A percentile compares a stretch with the other conserved stretches of the same genome.
Evolutionary conservation across 2,797 vertebrate genomes (phyloP).

Genomic region (Rhynchotus rufescens): DNA sequence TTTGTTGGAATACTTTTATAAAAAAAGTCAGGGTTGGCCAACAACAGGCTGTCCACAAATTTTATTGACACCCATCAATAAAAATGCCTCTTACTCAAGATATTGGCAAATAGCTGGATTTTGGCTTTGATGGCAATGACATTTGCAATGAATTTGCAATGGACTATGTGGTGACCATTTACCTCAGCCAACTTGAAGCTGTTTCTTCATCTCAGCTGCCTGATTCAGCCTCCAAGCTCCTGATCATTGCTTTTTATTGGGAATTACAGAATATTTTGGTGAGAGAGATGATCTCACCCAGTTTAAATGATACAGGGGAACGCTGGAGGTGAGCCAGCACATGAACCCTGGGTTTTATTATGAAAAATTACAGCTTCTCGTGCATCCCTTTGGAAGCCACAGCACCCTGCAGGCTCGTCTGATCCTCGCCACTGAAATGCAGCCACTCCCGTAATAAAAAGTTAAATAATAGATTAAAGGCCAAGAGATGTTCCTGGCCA

Average conservation of each 20-base stretch:
- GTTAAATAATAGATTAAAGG: not conserved
- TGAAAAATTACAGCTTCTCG: not conserved
- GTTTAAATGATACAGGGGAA: not conserved
- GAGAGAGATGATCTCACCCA: not conserved
- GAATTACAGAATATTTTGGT: not conserved
- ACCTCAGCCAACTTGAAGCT: not conserved
- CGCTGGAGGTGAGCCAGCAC: not conserved
- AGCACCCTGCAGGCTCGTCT: not conserved
- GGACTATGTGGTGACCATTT: not conserved
- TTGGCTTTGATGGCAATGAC: not conserved
- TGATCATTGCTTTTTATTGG: slow-evolving; percentile 27
- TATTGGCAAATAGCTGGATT: not conserved
- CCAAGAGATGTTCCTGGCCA: not conserved
- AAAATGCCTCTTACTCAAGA: not conserved
- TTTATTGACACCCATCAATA: not conserved
- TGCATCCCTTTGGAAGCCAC: not conserved
- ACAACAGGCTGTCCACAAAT: not conserved
- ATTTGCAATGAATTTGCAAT: not conserved
- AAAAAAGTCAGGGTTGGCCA: not conserved
- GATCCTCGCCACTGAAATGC: not conserved
- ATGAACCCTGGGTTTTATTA: slow-evolving; percentile 1
- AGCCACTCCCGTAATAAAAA: slow-evolving; percentile 13
- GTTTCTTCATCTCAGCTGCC: slow-evolving; percentile 32
- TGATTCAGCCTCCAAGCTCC: not conserved
- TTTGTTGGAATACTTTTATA: not conserved